phyloP scores from a whole-genome alignment of 53 echinoderm and acorn worm genomes.

The Hippasteria phrygiana region DNA sequence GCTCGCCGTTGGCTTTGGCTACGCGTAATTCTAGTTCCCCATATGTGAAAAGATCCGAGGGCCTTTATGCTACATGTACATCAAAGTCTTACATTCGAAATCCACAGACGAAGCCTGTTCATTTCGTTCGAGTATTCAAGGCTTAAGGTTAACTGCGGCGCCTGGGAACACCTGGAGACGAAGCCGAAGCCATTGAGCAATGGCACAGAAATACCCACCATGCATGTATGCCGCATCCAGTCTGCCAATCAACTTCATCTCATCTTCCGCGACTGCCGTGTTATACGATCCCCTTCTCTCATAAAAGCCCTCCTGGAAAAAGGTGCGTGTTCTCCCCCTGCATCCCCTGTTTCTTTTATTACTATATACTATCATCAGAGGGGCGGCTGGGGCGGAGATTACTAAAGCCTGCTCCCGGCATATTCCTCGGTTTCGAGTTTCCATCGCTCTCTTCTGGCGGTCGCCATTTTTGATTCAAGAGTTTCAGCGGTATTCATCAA shows the following conservation, averaged over 20 bases:
- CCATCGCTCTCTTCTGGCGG: not conserved
- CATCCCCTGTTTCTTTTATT: not conserved
- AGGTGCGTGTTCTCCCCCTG: not conserved
- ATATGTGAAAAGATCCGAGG: no score
- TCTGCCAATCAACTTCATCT: no score
- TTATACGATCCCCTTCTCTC: not conserved
- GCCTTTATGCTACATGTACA: no score
- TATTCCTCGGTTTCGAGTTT: not conserved
- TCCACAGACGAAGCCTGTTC: no score
- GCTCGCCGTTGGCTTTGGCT: no score
- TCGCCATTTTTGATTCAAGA: not conserved
- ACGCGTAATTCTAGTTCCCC: no score
- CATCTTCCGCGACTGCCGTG: not conserved
- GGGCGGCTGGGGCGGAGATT: not conserved
- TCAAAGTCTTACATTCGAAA: no score
- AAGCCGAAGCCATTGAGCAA: not conserved
- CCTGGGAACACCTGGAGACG: not conserved
- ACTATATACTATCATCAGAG: not conserved
- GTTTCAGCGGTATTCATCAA: no score
- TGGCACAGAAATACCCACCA: not conserved
- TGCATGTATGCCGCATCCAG: no score
- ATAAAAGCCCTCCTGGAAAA: not conserved
- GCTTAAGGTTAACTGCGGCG: no score
- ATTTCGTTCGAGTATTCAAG: no score
- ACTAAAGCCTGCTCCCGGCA: not conserved